Base-by-base conservation (phyloP, 1,140 invertebrate species). In the Sipha flava region DNA sequence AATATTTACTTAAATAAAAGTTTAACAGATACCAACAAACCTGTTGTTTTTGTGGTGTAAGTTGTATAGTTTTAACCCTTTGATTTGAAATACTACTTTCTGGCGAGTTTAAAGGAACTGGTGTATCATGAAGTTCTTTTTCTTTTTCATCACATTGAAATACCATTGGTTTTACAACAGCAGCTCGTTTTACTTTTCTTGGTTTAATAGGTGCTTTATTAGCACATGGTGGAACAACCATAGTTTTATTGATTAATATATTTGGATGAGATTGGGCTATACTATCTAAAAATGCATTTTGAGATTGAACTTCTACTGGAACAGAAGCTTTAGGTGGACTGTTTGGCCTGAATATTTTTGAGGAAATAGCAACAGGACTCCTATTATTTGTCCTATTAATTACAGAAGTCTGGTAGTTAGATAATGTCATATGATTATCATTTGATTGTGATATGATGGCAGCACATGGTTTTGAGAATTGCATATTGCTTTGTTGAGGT, bases 11-110 rank as follows among this genome's bases (percentile, higher is more conserved):
- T 23, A 14, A 73, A 4, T 34, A n/a, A 34, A 70, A 70, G 9
- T 1, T 29, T 9, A 21, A 52, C n/a, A 31, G 34, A 37, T 45
- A 12, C 34, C 21, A 3, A 75, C 79, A 79, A 72, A 87, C 85
- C 83, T 88, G 87, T 82, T 90, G 89, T 84, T 89, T 89, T 79
- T 89, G 88, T 0, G 88, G 87, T 1, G 89, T 89, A 43, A 90
- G 82, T 81, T 89, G 89, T 62, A 90, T 89, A 1, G 88, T 89
- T 83, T 89, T 88, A 40, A 89, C 87, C 7, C 88, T 84, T 37
- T 88, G 87, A 57, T 66, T 80, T 29, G 73, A 77, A 79, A 79
- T 79, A 75, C 54, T 62, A 62, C 80, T 73, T 29, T 80, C 80
- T 16, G 70, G 70, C 0, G 80, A 81, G 29, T 79, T 79, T 6